Base-by-base conservation (phyloP, 1,140 invertebrate species). In the Cydia fagiglandana region DNA sequence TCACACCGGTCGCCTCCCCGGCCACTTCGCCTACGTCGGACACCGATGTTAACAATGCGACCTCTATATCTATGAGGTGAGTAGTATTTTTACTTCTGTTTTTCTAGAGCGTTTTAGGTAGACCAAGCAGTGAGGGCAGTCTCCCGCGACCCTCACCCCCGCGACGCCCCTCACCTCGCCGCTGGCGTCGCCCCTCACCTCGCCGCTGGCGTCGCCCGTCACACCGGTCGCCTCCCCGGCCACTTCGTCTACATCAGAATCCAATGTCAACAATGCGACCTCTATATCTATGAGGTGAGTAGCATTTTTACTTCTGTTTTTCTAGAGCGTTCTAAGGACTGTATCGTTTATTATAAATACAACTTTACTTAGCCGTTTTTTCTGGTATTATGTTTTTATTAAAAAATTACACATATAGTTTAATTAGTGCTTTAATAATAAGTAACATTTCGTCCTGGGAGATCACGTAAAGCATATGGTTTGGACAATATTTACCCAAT, bases 251-350 rank as follows among this genome's bases (percentile, higher is more conserved):
- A 74, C 82, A 1, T 81, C 85, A 1, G 89, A 91, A 66, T 82
- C 85, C 17, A 88, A 89, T 74, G 85, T 88, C 56, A 84, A 86
- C 79, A 82, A 84, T 80, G 81, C 86, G 56, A 83, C 84, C 77
- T 85, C 89, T 53, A 87, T 91, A 79, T 92, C 90, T 9, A 77
- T 91, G 61, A 86, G 88, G 89, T 92, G 77, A 73, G n/a, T 75
- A 73, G n/a, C n/a, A n/a, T n/a, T n/a, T n/a, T 17, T 74, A n/a
- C n/a, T 24, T 24, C 24, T 2, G 24, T 24, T 24, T 1, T 24
- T 24, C 24, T 24, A 24, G 24, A 24, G 24, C 24, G n/a, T n/a
- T n/a, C n/a, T n/a, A n/a, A n/a, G n/a, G n/a, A n/a, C n/a, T n/a
- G n/a, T n/a, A n/a, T n/a, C n/a, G n/a, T n/a, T n/a, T n/a, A n/a